Conservation (phyloP, 2,888 invertebrate species). For the Apodemia mormo region DNA sequence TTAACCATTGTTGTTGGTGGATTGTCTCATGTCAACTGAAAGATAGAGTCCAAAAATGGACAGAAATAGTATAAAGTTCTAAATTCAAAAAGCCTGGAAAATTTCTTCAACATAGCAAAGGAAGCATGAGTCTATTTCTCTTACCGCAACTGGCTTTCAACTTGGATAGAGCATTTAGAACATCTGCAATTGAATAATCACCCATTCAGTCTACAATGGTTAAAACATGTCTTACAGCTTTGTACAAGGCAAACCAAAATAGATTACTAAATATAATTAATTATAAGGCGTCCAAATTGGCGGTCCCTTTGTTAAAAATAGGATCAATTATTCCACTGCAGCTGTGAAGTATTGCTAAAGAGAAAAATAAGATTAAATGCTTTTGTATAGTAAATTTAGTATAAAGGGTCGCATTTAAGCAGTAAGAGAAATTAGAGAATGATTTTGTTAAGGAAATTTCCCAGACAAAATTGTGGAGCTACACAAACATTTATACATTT, state of each 20-base stretch:
- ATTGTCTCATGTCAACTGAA: slow-evolving; percentile 81
- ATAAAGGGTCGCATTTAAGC: slow-evolving; percentile 50
- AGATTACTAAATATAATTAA: slow-evolving; percentile 55
- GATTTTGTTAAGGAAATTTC: slow-evolving; percentile 74
- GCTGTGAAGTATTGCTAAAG: slow-evolving; percentile 73
- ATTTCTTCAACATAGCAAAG: slow-evolving; percentile 62
- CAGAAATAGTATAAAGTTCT: slow-evolving; percentile 60
- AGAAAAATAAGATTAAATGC: slow-evolving; percentile 66
- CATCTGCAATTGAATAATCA: slow-evolving; percentile 80
- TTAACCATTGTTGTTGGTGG: slow-evolving; percentile 80
- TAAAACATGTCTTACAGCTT: slow-evolving; percentile 81
- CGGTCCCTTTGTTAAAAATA: slow-evolving; percentile 60
- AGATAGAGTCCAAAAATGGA: slow-evolving; percentile 76
- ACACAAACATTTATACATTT: slow-evolving; percentile 25
- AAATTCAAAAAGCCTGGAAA: slow-evolving; percentile 65
- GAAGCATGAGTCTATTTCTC: slow-evolving; percentile 69
- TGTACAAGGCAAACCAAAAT: slow-evolving; percentile 61
- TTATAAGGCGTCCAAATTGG: slow-evolving; percentile 50
- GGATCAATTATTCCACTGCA: slow-evolving; percentile 78
- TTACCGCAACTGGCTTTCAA: slow-evolving; percentile 56
- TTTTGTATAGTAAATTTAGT: slow-evolving; percentile 45
- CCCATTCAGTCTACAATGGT: slow-evolving; percentile 78
- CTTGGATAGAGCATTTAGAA: slow-evolving; percentile 57
- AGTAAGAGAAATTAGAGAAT: slow-evolving; percentile 76
- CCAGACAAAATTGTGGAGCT: slow-evolving; percentile 53